Conservation (phyloP, 2,113 vertebrate species). For the Bos indicus region DNA sequence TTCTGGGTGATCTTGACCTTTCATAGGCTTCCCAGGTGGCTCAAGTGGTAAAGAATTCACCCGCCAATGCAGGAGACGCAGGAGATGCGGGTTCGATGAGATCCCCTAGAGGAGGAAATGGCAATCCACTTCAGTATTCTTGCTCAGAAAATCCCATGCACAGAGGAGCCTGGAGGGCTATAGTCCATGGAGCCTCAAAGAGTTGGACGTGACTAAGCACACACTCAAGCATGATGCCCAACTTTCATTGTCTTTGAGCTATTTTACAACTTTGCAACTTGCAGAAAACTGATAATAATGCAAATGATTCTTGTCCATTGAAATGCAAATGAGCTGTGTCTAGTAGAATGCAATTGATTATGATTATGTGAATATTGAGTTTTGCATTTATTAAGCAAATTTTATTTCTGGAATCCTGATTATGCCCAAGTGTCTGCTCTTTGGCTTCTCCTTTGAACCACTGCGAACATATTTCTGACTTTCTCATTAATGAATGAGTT, state of each 20-base stretch:
- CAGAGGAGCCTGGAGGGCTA: background rate
- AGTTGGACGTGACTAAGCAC: background rate
- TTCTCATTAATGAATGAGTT: background rate
- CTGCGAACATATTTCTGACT: background rate
- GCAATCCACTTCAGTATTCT: background rate
- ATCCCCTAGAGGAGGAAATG: background rate
- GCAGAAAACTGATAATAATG: background rate
- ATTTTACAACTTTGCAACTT: background rate
- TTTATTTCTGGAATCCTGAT: background rate
- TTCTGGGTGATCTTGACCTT: background rate
- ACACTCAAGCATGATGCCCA: background rate
- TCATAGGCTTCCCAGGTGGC: background rate
- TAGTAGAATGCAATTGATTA: background rate
- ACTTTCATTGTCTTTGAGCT: background rate
- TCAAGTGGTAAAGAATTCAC: background rate
- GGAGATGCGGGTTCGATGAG: accelerated
- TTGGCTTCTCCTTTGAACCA: background rate
- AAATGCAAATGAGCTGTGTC: background rate
- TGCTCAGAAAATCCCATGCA: background rate
- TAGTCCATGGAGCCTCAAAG: background rate
- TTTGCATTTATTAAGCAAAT: background rate
- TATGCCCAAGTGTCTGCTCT: background rate
- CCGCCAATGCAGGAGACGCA: background rate
- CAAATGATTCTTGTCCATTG: background rate
- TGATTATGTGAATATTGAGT: background rate